phyloP scores from a whole-genome alignment of 1,140 invertebrate genomes.

The Macrotrachela quadricornifera region DNA sequence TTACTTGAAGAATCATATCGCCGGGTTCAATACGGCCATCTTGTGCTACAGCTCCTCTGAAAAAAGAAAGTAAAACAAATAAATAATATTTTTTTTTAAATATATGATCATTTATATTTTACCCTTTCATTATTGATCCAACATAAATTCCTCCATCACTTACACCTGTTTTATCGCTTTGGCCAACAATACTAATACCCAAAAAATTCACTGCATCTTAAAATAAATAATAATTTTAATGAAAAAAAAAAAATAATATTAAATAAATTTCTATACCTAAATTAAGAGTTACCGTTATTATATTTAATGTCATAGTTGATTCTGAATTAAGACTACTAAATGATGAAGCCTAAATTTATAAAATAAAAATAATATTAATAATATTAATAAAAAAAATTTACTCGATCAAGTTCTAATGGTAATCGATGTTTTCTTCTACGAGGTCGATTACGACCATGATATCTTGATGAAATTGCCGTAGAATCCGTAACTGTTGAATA shows the following conservation, averaged over 20 bases:
- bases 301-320: slow-evolving; percentile 94
- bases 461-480: too few relatives aligned
- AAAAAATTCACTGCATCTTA: slow-evolving; percentile 65
- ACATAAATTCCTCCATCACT: slow-evolving; percentile 77
- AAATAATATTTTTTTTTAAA: too few relatives aligned
- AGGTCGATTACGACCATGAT: too few relatives aligned
- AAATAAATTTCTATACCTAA: slow-evolving; percentile 28
- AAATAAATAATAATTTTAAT: too few relatives aligned
- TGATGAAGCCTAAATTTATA: slow-evolving; percentile 42
- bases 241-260: too few relatives aligned
- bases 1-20: slow-evolving; percentile 35
- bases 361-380: too few relatives aligned
- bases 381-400: too few relatives aligned
- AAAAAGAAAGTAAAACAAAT: too few relatives aligned
- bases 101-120: neutral
- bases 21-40: slow-evolving; percentile 33
- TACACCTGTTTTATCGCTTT: slow-evolving; percentile 57
- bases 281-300: slow-evolving; percentile 82
- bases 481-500: too few relatives aligned
- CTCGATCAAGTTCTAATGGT: too few relatives aligned
- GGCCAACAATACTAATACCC: slow-evolving; percentile 72
- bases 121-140: slow-evolving; percentile 93
- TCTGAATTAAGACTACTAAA: slow-evolving; percentile 52
- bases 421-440: too few relatives aligned
- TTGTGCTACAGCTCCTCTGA: slow-evolving; percentile 50